Evolutionary conservation across 35 echinoderm and acorn worm species (phyloP).

Genomic region (Antedon bifida): DNA sequence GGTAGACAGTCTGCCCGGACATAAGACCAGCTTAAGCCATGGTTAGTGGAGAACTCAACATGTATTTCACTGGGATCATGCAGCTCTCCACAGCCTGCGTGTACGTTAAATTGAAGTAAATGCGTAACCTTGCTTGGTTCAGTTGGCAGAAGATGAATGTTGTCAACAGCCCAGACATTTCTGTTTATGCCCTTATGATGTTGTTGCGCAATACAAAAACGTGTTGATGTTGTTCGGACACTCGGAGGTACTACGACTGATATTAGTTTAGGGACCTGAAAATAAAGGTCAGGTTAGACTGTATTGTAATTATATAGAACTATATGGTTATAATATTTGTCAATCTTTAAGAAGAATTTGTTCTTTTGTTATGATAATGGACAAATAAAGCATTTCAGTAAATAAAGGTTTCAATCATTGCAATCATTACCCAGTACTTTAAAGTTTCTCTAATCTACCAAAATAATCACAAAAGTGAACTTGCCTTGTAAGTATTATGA

Average conservation of each 20-base stretch:
- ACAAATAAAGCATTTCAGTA: too few relatives aligned
- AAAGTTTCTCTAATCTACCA: too few relatives aligned
- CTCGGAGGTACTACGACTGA: constrained; percentile 51
- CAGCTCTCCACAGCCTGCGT: background rate
- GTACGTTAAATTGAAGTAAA: constrained; percentile 31
- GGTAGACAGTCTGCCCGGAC: constrained; percentile 46
- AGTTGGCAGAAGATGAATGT: constrained; percentile 50
- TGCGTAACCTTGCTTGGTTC: constrained; percentile 26
- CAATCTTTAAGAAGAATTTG: too few relatives aligned
- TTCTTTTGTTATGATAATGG: too few relatives aligned
- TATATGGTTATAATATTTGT: too few relatives aligned
- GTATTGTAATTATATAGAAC: too few relatives aligned
- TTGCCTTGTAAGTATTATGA: constrained; percentile 65
- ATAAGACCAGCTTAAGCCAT: constrained; percentile 61
- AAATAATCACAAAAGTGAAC: background rate
- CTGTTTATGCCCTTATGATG: constrained; percentile 52
- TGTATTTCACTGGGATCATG: background rate
- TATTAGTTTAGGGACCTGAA: constrained; percentile 58
- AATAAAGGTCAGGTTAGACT: too few relatives aligned
- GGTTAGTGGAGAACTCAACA: constrained; percentile 84
- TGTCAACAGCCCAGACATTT: constrained; percentile 85
- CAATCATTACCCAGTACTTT: too few relatives aligned
- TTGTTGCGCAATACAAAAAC: constrained; percentile 63
- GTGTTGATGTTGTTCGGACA: constrained; percentile 30
- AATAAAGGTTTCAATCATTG: too few relatives aligned